Base-by-base conservation (phyloP, 2,888 invertebrate genomes). In the Pocota personata region DNA sequence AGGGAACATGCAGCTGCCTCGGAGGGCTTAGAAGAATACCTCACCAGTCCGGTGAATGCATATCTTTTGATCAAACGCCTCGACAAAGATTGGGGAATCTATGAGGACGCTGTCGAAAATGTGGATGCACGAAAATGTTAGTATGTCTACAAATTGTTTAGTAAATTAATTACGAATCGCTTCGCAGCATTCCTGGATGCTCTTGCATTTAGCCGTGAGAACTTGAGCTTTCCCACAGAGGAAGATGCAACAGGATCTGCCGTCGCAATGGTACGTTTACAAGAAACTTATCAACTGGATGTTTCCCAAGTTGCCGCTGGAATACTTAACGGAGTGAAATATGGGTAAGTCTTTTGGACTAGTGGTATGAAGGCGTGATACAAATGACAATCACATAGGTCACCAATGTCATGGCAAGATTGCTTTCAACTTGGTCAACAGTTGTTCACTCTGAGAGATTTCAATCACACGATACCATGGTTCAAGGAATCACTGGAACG, bases 201-300 rank as follows among this genome's bases (percentile, higher is more conserved):
- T 90, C 94, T 97, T 88, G 95, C 96, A 14, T 94, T 93, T 89
- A 94, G 95, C 87, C 95, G 96, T 75, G 93, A 93, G 64, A 95
- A 95, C 84, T 94, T 97, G 87, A 96, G 96, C 91, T 97, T 98
- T 92, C 99, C 98, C 0, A 95, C 96, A 0, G 94, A 96, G 86
- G 98, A 99, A 91, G 99, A 99, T 92, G 93, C 99, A 88, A 95
- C 96, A 88, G 99, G 99, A 0, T 98, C 99, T 4, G 98, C 98
- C 3, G 95, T 96, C 69, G 99, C 99, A 1, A 94, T 99, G 77
- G 97, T 98, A 79, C 94, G 99, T 57, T 94, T 99, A 7, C 99
- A 99, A 92, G 97, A 97, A 89, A 99, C 99, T 0, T 99, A 99
- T 92, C 95, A 96, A 88, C 93, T 99, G 71, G 96, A 98, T 86